Conservation (phyloP, 1,140 invertebrate genomes). For the Paracyclopina nana region DNA sequence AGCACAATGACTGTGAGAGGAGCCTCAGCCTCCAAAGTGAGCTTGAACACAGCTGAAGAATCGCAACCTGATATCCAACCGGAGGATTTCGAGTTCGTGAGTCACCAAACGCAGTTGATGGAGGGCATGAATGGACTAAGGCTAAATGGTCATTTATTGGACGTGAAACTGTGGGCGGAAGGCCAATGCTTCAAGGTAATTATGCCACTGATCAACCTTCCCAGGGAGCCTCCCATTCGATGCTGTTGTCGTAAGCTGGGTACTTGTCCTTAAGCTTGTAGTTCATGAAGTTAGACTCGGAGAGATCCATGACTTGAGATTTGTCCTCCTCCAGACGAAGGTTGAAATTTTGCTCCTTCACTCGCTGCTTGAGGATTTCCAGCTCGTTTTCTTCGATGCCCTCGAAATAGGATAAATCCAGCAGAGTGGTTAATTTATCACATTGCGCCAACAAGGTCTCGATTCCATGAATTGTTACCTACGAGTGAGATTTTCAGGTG, state of each 20-base stretch:
- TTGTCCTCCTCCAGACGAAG: not conserved
- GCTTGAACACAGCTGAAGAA: too few species aligned
- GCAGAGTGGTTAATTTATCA: not conserved
- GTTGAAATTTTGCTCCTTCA: slow-evolving; percentile 2
- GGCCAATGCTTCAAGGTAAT: too few species aligned
- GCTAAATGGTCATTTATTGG: too few species aligned
- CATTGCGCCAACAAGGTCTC: not conserved
- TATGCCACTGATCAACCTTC: too few species aligned
- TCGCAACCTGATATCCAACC: too few species aligned
- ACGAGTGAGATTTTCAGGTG: too few species aligned
- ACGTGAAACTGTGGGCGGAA: too few species aligned
- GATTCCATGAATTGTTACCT: slow-evolving; percentile 3
- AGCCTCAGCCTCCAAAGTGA: too few species aligned
- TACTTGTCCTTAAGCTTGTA: not conserved
- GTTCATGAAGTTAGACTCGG: slow-evolving; percentile 10
- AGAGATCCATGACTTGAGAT: not conserved
- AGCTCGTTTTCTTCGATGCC: not conserved
- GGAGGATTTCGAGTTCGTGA: too few species aligned
- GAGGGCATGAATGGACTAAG: too few species aligned
- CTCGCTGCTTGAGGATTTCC: not conserved
- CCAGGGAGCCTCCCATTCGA: slow-evolving; percentile 4
- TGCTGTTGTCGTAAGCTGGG: slow-evolving; percentile 11
- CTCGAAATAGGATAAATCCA: not conserved
- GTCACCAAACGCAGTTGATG: too few species aligned
- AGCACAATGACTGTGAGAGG: too few species aligned